Percentiles rank a stretch among this genome's conserved stretches.
Evolutionary conservation across 1,140 invertebrate genomes (phyloP).

Genomic region (Papilio glaucus): DNA sequence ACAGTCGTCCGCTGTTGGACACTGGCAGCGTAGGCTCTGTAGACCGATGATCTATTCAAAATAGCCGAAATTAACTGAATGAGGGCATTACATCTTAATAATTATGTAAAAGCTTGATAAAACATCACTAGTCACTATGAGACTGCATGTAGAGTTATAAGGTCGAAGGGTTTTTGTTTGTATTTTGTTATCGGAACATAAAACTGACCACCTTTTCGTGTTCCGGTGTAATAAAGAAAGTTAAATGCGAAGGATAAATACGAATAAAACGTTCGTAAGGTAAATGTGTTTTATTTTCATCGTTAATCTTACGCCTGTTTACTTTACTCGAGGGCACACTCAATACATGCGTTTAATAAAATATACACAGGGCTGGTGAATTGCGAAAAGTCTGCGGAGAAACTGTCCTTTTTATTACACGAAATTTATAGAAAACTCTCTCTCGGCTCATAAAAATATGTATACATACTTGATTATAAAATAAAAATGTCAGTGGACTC

Average conservation of each 20-base stretch:
- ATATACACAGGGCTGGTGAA: neutral
- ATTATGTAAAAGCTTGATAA: no score
- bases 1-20: no score
- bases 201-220: conserved; percentile 11
- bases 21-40: no score
- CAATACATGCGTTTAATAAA: conserved; percentile 13
- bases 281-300: conserved; percentile 17
- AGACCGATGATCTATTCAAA: no score
- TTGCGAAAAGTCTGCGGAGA: neutral
- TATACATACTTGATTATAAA: no score
- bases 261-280: conserved; percentile 12
- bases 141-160: no score
- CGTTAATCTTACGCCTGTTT: conserved; percentile 23
- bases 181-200: neutral
- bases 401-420: conserved; percentile 7
- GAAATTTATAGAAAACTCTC: neutral
- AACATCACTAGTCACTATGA: no score
- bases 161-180: neutral
- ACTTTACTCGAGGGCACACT: conserved; percentile 24
- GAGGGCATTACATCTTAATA: no score
- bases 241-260: conserved; percentile 27
- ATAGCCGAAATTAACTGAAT: no score
- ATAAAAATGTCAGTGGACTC: no score
- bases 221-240: conserved; percentile 23
- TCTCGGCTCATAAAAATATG: no score